Conservation (phyloP, 2,113 vertebrate genomes). For the Epinephelus lanceolatus region DNA sequence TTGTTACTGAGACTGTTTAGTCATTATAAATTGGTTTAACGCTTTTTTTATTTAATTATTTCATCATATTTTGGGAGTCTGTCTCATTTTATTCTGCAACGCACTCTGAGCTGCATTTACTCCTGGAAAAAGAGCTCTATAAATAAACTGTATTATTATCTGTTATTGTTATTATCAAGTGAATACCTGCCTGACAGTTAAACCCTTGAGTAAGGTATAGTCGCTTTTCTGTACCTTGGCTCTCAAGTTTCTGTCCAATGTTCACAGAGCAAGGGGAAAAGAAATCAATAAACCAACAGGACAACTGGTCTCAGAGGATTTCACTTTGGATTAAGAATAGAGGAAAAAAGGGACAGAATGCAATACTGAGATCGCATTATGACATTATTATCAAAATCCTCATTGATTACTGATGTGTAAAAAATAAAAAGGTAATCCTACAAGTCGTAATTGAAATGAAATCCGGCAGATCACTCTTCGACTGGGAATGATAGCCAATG, state of each 20-base stretch:
- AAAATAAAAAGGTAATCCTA: slow-evolving; percentile 81
- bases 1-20: neutral
- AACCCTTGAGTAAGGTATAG: slow-evolving; percentile 61
- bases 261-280: slow-evolving; percentile 66
- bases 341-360: slow-evolving; percentile 61
- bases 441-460: slow-evolving; percentile 81
- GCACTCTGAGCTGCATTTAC: slow-evolving; percentile 8
- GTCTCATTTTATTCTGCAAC: slow-evolving; percentile 5
- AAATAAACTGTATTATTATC: slow-evolving; percentile 15
- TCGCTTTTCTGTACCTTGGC: slow-evolving; percentile 69
- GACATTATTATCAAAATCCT: slow-evolving; percentile 83
- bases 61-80: slow-evolving; percentile 15
- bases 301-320: slow-evolving; percentile 81
- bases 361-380: slow-evolving; percentile 77
- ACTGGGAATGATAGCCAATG: slow-evolving; percentile 80
- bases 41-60: neutral
- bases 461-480: slow-evolving; percentile 71
- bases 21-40: neutral
- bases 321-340: slow-evolving; percentile 82
- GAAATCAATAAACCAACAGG: slow-evolving; percentile 86
- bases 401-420: slow-evolving; percentile 83
- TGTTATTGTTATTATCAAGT: slow-evolving; percentile 46
- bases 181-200: slow-evolving; percentile 56
- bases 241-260: slow-evolving; percentile 76
- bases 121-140: neutral